Percentiles rank a stretch among this genome's conserved stretches.
phyloP scores from a whole-genome alignment of 2,113 vertebrate species.

The Dromiciops gliroides region DNA sequence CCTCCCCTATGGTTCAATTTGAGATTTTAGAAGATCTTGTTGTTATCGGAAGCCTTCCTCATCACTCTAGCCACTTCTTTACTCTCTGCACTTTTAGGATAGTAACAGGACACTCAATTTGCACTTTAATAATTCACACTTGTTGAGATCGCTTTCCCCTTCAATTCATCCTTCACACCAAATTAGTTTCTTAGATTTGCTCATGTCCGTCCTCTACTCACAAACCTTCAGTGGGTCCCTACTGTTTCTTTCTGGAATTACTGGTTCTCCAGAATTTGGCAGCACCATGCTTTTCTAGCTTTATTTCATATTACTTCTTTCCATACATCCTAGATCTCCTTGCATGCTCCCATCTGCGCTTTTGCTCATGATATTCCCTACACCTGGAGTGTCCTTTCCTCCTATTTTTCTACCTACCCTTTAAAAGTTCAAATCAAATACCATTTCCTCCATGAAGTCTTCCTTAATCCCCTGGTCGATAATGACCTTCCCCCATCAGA shows the following conservation, averaged over 20 bases:
- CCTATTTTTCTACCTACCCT: neutral
- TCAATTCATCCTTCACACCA: neutral
- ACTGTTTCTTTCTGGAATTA: neutral
- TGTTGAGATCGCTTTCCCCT: neutral
- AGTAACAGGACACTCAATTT: neutral
- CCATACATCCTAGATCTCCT: neutral
- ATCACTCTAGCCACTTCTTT: neutral
- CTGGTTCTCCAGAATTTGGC: neutral
- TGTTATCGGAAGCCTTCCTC: neutral
- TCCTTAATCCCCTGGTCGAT: neutral
- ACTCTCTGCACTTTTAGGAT: neutral
- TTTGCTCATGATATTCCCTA: neutral
- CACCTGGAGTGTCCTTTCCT: neutral
- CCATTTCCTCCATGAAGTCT: neutral
- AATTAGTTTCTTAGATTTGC: neutral
- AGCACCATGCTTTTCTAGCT: neutral
- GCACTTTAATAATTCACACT: neutral
- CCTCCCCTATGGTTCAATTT: slow-evolving; percentile 4
- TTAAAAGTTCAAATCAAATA: neutral
- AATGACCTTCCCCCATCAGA: neutral
- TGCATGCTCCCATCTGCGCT: neutral
- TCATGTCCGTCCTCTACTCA: neutral
- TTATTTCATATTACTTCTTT: neutral
- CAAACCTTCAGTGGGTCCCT: neutral
- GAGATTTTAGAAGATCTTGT: neutral